Percentiles rank a stretch among this genome's conserved stretches.
These are phyloP conservation scores for Sakesphorus luctuosus DNA, from an alignment of 2,113 vertebrate species.

Conservation along the genomic window DNA sequence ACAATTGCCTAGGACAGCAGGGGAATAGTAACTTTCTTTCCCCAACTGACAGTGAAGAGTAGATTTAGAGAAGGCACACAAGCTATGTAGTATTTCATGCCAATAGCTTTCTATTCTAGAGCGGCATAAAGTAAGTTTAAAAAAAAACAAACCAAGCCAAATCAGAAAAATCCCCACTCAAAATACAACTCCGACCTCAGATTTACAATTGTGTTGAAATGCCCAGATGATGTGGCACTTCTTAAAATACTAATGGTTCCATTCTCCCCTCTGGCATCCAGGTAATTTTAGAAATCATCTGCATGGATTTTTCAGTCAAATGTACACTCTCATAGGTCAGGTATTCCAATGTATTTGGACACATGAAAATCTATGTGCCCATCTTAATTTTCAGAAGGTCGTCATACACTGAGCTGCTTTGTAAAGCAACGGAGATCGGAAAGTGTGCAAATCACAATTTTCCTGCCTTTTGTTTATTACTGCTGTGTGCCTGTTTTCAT, in stretches of 20 bases:
- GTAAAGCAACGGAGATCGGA: neutral
- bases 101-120: conserved; percentile 16
- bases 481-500: neutral
- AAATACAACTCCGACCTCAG: neutral
- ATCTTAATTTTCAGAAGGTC: neutral
- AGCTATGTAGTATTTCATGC: neutral
- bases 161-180: neutral
- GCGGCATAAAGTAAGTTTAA: neutral
- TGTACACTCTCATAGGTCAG: neutral
- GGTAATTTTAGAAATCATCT: neutral
- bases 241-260: neutral
- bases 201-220: neutral
- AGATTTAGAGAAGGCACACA: neutral
- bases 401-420: neutral
- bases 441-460: neutral
- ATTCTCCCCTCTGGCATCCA: neutral
- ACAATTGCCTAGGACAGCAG: conserved; percentile 33
- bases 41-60: neutral
- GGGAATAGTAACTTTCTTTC: conserved; percentile 32
- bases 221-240: neutral
- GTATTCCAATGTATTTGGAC: neutral
- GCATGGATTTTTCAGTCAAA: neutral
- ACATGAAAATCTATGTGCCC: neutral
- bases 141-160: neutral
- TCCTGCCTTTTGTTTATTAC: neutral